Evolutionary conservation across 2,888 invertebrate species (phyloP).

Genomic region (Leptura quadrifasciata): DNA sequence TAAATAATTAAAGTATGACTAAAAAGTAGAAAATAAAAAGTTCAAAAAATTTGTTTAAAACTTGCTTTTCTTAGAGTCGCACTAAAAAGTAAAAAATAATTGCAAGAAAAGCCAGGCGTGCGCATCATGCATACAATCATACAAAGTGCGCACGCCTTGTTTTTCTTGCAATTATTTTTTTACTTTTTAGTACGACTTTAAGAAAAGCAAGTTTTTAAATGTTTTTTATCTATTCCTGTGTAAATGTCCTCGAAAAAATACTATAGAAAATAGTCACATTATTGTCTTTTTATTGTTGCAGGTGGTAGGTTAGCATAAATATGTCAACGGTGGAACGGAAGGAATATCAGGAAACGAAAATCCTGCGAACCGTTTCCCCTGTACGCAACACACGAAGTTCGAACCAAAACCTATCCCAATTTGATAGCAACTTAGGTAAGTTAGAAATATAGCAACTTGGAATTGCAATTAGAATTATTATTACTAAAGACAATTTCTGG

Average conservation of each 20-base stretch:
- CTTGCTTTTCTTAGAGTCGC: no score
- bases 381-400: conserved; percentile 65
- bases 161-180: no score
- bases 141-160: no score
- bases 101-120: no score
- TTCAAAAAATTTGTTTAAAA: no score
- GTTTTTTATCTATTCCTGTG: background rate
- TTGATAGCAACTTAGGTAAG: conserved; percentile 72
- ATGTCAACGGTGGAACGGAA: conserved; percentile 72
- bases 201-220: no score
- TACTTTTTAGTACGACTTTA: no score
- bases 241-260: background rate
- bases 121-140: no score
- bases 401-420: conserved; percentile 69
- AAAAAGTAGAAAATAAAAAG: no score
- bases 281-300: conserved; percentile 39
- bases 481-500: background rate
- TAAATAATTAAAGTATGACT: no score
- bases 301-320: conserved; percentile 48
- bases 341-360: conserved; percentile 71
- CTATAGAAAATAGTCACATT: background rate
- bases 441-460: background rate
- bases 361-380: conserved; percentile 69
- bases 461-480: background rate
- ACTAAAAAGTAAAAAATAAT: no score